Evolutionary conservation across 2,888 invertebrate genomes (phyloP), one percentile per base, ranked within the genome.

Genomic region (Ditula angustiorana): DNA sequence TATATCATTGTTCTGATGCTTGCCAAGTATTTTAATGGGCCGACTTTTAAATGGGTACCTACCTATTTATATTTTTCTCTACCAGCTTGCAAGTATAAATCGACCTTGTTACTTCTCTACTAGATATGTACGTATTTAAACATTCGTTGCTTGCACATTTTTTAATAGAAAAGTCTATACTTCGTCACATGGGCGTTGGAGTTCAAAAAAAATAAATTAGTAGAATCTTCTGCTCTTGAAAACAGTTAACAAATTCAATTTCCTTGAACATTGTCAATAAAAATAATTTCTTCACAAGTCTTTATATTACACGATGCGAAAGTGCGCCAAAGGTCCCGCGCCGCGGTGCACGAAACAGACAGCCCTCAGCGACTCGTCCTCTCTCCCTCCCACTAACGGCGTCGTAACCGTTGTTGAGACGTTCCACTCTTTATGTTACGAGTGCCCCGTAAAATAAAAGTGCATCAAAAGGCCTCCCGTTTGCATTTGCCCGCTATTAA

Each of bases 371-470:
- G 61, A 71, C 53, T 74, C 71, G 68, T 68, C 67, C 73, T 64
- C 64, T 83, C 81, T 67, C 74, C 76, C 69, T 83, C 77, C 67
- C 81, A 76, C 84, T 80, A 84, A 83, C 79, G 74, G 73, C 67
- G 74, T 75, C 80, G 79, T 86, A 83, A 86, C 81, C 81, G 82
- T 85, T 90, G 90, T 91, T 90, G 86, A 92, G 91, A 90, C 88
- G 90, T 91, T 88, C 82, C 81, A 73, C 83, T 80, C 85, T 92
- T 92, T 90, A 92, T 92, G 91, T 92, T 89, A 92, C 83, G 91
- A 92, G 90, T 85, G 72, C 77, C 76, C 86, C 90, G 85, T 92
- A 91, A 92, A 92, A 92, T 92, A 92, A 92, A 92, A 92, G 92
- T 91, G 92, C 92, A 92, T 92, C 90, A 86, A 83, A 86, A 82